A percentile compares a stretch with the other conserved stretches of the same genome.
Evolutionary conservation across 2,797 vertebrate genomes (phyloP).

Genomic region (Aselliscus stoliczkanus): DNA sequence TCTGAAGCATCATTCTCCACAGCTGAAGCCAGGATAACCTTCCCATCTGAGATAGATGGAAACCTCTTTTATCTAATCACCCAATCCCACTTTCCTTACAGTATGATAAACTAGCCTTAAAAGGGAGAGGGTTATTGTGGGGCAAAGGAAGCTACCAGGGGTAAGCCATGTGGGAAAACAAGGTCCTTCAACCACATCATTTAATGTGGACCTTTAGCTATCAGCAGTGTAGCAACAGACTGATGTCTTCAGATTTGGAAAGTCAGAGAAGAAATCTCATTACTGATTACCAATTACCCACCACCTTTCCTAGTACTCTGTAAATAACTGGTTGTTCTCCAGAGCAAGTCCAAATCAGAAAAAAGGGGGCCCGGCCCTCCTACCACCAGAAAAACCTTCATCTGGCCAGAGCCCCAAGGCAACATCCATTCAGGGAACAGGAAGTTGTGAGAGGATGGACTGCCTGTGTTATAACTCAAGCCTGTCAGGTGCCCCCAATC

Average conservation of each 20-base stretch:
- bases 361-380: not conserved
- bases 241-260: not conserved
- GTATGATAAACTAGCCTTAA: not conserved
- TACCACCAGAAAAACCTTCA: not conserved
- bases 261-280: not conserved
- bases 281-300: not conserved
- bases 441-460: not conserved
- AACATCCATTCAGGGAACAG: not conserved
- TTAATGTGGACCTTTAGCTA: not conserved
- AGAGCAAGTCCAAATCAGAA: not conserved
- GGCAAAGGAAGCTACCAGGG: not conserved
- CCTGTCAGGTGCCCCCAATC: not conserved
- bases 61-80: not conserved
- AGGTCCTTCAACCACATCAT: not conserved
- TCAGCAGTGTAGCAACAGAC: not conserved
- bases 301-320: not conserved
- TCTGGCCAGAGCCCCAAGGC: not conserved
- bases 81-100: not conserved
- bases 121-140: not conserved
- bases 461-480: not conserved
- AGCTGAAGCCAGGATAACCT: not conserved
- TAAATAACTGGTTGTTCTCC: constrained; percentile 5
- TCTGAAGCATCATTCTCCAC: not conserved
- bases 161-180: not conserved
- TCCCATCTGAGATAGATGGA: not conserved